These are phyloP conservation scores for Hycleus cichorii DNA, from an alignment of 1,140 invertebrate genomes.

Conservation along the genomic window DNA sequence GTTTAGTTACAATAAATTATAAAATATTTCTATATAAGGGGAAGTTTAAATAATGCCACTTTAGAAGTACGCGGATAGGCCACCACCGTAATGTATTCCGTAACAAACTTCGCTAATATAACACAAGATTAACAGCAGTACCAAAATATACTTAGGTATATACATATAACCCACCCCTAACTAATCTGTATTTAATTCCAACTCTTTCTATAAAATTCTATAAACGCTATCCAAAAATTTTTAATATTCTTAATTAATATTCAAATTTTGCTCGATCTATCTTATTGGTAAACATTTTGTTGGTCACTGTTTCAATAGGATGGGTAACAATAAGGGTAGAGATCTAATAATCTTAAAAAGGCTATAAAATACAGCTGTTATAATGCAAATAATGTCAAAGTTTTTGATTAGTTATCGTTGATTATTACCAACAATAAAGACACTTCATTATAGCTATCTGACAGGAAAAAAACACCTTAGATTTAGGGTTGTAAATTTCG, in stretches of 20 bases:
- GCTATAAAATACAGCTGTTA: slow-evolving; percentile 23
- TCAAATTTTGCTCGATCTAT: no score
- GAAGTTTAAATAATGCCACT: slow-evolving; percentile 38
- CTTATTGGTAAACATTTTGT: slow-evolving; percentile 2
- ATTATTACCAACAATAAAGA: neutral
- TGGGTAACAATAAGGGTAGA: slow-evolving; percentile 16
- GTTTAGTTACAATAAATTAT: slow-evolving; percentile 36
- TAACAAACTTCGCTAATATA: slow-evolving; percentile 37
- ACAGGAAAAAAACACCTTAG: neutral
- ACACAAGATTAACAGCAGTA: slow-evolving; percentile 32
- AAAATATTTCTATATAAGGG: slow-evolving; percentile 37
- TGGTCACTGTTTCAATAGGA: slow-evolving; percentile 3
- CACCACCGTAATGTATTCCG: slow-evolving; percentile 33
- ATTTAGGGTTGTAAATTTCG: neutral
- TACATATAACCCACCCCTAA: slow-evolving; percentile 8
- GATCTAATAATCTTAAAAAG: slow-evolving; percentile 21
- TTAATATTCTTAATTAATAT: neutral
- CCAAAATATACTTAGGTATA: slow-evolving; percentile 13
- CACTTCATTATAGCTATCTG: no score
- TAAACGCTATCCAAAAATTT: neutral
- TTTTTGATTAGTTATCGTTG: slow-evolving; percentile 22
- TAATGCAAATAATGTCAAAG: slow-evolving; percentile 23
- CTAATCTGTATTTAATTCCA: no score
- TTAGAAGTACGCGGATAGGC: slow-evolving; percentile 24
- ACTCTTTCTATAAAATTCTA: no score